Base-by-base conservation (phyloP, 2,888 invertebrate genomes). In the Meloe dianella region DNA sequence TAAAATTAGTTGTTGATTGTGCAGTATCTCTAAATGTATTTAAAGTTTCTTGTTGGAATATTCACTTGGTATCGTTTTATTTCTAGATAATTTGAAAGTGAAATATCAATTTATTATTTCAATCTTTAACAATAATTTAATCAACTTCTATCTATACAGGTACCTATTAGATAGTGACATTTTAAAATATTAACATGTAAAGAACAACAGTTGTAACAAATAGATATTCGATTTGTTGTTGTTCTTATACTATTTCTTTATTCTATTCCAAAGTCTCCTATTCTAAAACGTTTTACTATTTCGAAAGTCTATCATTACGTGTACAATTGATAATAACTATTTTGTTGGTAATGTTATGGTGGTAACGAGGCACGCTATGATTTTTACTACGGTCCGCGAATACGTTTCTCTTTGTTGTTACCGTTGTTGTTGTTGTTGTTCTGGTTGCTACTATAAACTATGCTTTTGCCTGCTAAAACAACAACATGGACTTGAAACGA, bases 291-390 rank as follows among this genome's bases (percentile, higher is more conserved):
- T 63, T 67, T 67, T 64, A 61, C 63, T 58, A 24, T 67, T 67
- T 67, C 61, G 67, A 67, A 67, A 67, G 65, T 68, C 63, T 68
- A 66, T 68, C 60, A 68, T 68, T 68, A 68, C 54, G 41, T 57
- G 65, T 65, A 57, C 63, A 65, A 65, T 63, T 63, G 68, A 68
- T 68, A 65, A 68, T 68, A 65, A 66, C 68, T 54, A 68, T 68
- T 65, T 59, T 65, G 51, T 32, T 57, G 60, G 68, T 65, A 63
- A 68, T 63, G 68, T 65, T 66, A 68, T 58, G 68, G 63, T 65
- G 51, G 63, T 63, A 65, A 68, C 63, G 63, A 68, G 58, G 61
- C 68, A 68, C 68, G 68, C 68, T 68, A 68, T 68, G 68, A 65
- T 65, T 68, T 68, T 68, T 68, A 58, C 61, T 58, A 61, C 64